Base-by-base conservation (phyloP, 1,140 invertebrate species). In the Leptopilina clavipes region DNA sequence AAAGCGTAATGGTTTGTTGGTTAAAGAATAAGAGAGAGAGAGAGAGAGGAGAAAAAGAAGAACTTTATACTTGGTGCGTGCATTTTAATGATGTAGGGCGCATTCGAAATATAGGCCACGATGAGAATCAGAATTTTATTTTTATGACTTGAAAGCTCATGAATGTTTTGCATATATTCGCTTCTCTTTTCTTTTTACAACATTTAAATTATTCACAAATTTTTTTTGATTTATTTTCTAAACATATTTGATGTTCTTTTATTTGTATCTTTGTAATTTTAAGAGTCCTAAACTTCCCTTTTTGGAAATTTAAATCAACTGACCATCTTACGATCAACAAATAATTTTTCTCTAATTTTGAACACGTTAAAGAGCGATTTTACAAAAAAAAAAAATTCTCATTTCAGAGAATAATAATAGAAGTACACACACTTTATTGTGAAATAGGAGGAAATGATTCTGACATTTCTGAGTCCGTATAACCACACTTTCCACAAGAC, bases 101-200 rank as follows among this genome's bases (percentile, higher is more conserved):
- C 19, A 65, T 65, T 65, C 25, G 19, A 65, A 31, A 31, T 65
- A 9, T 65, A n/a, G 56, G 14, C 22, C 22, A 65, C 19, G 22
- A 65, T 65, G 22, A 65, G 56, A 65, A 65, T 65, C 25, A 65
- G 22, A 65, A 65, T 65, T 25, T 65, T 31, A 65, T 65, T 25
- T 65, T 65, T n/a, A n/a, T 31, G 56, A 65, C 56, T 31, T 59
- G 22, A 65, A 65, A 65, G 22, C 11, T 65, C 56, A 65, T 65
- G 11, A 31, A 31, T 25, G 56, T 31, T 65, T 65, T 31, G 22
- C 56, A 65, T 40, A n/a, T n/a, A 40, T 65, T 65, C 14, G 22
- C 31, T 65, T 65, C 25, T 65, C 22, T n/a, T 65, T 11, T 31
- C 31, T n/a, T n/a, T 22, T 65, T 65, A 25, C 59, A 22, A 18